These are phyloP conservation scores for Steinernema carpocapsae DNA, from an alignment of 2,888 invertebrate species.

Conservation along the genomic window DNA sequence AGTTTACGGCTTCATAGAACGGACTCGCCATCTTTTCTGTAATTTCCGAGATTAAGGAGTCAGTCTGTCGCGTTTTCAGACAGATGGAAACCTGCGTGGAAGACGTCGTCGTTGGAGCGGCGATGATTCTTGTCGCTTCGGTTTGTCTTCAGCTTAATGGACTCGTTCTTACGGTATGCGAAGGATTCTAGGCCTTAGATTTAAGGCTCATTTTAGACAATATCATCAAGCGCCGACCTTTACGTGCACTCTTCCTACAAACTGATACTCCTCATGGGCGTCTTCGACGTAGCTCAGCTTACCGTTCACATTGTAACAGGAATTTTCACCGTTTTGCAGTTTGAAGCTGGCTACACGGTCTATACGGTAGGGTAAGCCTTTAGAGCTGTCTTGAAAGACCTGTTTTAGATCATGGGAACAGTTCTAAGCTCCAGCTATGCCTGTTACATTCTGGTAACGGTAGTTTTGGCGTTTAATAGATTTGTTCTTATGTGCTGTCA, in stretches of 20 bases:
- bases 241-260: neutral
- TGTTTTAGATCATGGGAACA: neutral
- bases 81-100: too few relatives aligned
- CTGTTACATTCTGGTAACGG: slow-evolving; percentile 6
- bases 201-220: neutral
- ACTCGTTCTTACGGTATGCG: neutral
- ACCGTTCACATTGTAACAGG: neutral
- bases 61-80: too few relatives aligned
- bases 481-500: neutral
- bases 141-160: neutral
- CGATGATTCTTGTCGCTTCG: neutral
- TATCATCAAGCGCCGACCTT: neutral
- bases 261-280: neutral
- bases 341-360: neutral
- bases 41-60: too few relatives aligned
- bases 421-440: slow-evolving; percentile 6
- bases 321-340: neutral
- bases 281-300: neutral
- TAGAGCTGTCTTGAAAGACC: neutral
- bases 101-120: neutral
- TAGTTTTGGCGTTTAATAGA: slow-evolving; percentile 18
- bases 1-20: too few relatives aligned
- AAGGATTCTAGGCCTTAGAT: neutral
- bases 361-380: neutral
- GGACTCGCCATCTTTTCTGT: too few relatives aligned